These are phyloP conservation scores for Sinocyclocheilus anshuiensis DNA, from an alignment of 2,113 vertebrate genomes.

Conservation along the genomic window DNA sequence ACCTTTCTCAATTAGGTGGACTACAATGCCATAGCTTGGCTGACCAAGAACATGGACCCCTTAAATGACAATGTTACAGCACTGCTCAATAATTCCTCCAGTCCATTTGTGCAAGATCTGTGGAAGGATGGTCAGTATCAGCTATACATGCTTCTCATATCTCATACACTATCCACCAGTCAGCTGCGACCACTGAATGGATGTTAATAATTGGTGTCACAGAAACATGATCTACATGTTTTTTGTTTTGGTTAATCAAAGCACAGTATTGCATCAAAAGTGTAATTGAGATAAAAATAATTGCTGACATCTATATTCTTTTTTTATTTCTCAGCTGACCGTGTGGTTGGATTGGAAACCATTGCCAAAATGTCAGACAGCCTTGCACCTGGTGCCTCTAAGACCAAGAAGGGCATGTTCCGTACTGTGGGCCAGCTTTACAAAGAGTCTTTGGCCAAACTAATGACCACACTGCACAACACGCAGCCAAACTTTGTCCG, in stretches of 20 bases:
- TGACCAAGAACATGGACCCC: constrained; percentile 92
- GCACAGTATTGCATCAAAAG: background rate
- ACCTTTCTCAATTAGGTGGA: constrained; percentile 74
- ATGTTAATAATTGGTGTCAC: background rate
- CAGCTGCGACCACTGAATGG: background rate
- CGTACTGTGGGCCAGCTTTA: constrained; percentile 96
- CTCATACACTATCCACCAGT: background rate
- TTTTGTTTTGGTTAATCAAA: constrained; percentile 1
- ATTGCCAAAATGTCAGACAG: constrained; percentile 95
- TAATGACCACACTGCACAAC: constrained; percentile 95
- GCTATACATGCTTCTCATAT: background rate
- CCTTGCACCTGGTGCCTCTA: constrained; percentile 83
- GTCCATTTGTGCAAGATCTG: constrained; percentile 83
- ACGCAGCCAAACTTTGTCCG: constrained; percentile 97
- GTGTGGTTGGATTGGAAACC: constrained; percentile 94
- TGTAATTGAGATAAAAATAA: background rate
- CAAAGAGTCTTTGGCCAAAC: constrained; percentile 93
- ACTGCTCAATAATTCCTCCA: constrained; percentile 84
- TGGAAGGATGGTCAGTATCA: constrained; percentile 85
- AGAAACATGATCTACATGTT: background rate
- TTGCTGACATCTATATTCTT: background rate
- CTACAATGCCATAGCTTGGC: constrained; percentile 85
- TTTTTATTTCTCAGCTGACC: constrained; percentile 80
- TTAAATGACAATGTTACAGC: constrained; percentile 86
- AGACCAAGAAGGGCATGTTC: constrained; percentile 99